Evolutionary conservation across 2,113 vertebrate species (phyloP).

Genomic region (Nerophis ophidion): DNA sequence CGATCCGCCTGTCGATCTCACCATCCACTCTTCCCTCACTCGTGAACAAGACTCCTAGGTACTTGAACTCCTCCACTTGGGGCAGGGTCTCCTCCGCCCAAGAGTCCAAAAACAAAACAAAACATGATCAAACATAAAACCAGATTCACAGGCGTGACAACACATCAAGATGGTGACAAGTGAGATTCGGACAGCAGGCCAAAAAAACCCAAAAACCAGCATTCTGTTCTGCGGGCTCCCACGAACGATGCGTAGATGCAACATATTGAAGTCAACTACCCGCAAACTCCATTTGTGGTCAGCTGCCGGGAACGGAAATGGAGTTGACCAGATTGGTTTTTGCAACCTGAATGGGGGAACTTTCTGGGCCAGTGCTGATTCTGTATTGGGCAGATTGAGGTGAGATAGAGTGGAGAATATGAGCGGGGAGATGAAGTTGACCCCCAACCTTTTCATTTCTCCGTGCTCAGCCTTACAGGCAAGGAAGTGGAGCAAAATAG

Average conservation of each 20-base stretch:
- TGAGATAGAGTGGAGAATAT: slow-evolving; percentile 66
- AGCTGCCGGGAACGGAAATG: slow-evolving; percentile 55
- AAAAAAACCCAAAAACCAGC: slow-evolving; percentile 12
- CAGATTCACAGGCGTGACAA: too few relatives aligned
- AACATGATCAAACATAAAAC: too few relatives aligned
- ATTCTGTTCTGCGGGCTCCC: slow-evolving; percentile 6
- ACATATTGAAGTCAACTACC: slow-evolving; percentile 35
- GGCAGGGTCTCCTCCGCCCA: too few relatives aligned
- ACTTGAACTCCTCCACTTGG: too few relatives aligned
- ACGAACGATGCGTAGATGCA: slow-evolving; percentile 32
- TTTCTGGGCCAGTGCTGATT: slow-evolving; percentile 44
- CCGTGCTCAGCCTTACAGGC: slow-evolving; percentile 39
- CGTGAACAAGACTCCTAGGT: too few relatives aligned
- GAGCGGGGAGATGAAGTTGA: slow-evolving; percentile 69
- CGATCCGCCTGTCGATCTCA: too few relatives aligned
- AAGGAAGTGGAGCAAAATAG: slow-evolving; percentile 56
- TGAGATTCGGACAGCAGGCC: slow-evolving; percentile 7
- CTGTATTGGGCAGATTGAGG: slow-evolving; percentile 64
- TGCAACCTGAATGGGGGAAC: slow-evolving; percentile 64
- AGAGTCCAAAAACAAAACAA: too few relatives aligned
- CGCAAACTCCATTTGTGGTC: slow-evolving; percentile 39
- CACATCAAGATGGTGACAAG: slow-evolving; percentile 17
- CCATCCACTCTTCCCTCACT: too few relatives aligned
- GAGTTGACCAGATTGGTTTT: slow-evolving; percentile 65
- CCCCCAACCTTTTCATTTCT: slow-evolving; percentile 67